Conservation (phyloP, 2,888 invertebrate genomes). For the Cantharis nigra region DNA sequence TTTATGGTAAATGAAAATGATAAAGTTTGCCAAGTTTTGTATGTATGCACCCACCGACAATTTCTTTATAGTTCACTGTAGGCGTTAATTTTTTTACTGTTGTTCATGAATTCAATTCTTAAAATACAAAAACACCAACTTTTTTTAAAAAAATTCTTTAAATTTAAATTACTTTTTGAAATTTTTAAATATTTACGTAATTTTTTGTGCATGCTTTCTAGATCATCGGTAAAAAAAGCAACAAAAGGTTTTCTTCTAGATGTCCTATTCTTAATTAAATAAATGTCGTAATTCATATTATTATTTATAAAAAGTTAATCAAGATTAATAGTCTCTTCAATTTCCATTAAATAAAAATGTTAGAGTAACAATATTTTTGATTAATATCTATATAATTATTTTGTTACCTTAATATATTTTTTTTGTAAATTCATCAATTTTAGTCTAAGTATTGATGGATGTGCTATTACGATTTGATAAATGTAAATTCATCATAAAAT, state of each 20-base stretch:
- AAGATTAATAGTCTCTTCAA: background rate
- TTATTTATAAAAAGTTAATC: background rate
- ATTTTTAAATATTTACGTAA: too few relatives aligned
- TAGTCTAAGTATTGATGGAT: background rate
- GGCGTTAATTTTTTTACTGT: background rate
- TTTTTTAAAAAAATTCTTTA: background rate
- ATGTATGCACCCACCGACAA: background rate
- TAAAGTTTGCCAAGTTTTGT: background rate
- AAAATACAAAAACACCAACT: background rate
- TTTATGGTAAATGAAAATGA: background rate
- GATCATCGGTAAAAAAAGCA: too few relatives aligned
- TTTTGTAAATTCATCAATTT: background rate
- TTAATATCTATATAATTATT: background rate
- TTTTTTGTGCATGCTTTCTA: too few relatives aligned
- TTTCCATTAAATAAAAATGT: background rate
- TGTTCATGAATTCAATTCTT: background rate
- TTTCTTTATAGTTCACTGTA: background rate
- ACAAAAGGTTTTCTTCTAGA: too few relatives aligned
- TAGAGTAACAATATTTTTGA: background rate
- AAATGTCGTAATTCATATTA: background rate
- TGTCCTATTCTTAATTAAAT: background rate
- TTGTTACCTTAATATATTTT: background rate
- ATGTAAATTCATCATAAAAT: background rate
- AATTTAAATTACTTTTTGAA: too few relatives aligned
- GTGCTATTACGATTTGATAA: background rate